Evolutionary conservation across 2,113 vertebrate genomes (phyloP).

Genomic region (Martes martes): DNA sequence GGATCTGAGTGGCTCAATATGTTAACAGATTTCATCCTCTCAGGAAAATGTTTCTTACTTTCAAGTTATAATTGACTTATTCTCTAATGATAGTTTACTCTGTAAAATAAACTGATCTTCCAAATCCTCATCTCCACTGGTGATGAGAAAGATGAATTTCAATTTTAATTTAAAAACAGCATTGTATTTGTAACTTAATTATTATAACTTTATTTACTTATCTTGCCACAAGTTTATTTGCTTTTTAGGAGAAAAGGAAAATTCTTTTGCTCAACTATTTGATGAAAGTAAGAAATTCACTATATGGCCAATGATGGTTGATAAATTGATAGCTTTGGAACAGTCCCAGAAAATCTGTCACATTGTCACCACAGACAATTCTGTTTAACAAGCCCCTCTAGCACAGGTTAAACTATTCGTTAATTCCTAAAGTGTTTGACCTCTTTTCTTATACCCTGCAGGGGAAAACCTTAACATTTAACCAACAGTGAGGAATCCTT

Average conservation of each 20-base stretch:
- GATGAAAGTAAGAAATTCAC: background rate
- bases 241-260: background rate
- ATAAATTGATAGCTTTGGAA: constrained; percentile 39
- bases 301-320: constrained; percentile 17
- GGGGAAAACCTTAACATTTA: constrained; percentile 72
- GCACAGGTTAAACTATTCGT: constrained; percentile 58
- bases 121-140: background rate
- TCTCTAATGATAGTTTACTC: background rate
- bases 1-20: background rate
- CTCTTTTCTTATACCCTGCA: constrained; percentile 58
- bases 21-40: background rate
- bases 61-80: background rate
- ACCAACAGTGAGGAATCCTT: constrained; percentile 45
- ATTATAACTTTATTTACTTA: background rate
- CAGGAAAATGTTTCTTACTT: constrained; percentile 13
- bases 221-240: constrained; percentile 22
- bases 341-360: constrained; percentile 29
- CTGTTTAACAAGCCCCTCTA: constrained; percentile 59
- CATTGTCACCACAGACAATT: constrained; percentile 24
- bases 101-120: background rate
- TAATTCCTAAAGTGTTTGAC: constrained; percentile 65
- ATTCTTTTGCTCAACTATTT: background rate
- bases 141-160: background rate
- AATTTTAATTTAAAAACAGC: background rate
- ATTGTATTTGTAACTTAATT: background rate